Evolutionary conservation across 2,888 invertebrate genomes (phyloP).

Genomic region (Agrotis ipsilon): DNA sequence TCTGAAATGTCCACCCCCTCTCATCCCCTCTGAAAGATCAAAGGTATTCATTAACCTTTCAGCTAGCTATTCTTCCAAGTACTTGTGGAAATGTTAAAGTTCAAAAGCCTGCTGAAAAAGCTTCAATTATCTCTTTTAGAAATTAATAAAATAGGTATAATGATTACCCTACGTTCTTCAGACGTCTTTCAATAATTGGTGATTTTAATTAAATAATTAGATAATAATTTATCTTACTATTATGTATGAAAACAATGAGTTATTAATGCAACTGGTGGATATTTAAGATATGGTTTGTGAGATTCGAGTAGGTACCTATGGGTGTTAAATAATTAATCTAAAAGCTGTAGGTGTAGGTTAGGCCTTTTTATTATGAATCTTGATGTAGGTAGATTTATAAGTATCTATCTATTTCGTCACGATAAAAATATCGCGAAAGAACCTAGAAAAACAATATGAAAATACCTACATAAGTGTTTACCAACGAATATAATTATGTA

Average conservation of each 20-base stretch:
- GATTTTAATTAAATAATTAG: not conserved
- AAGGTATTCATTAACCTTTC: not conserved
- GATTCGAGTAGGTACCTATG: not conserved
- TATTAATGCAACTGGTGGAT: not conserved
- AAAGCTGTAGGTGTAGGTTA: not conserved
- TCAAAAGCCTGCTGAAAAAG: not conserved
- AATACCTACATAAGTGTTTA: slow-evolving; percentile 29
- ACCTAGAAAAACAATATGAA: slow-evolving; percentile 12
- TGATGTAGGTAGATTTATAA: not conserved
- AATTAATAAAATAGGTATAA: not conserved
- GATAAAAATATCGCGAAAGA: not conserved
- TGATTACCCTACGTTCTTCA: not conserved
- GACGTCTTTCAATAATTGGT: slow-evolving; percentile 11
- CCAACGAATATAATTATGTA: slow-evolving; percentile 10
- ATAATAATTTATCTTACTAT: not conserved
- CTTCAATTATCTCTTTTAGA: not conserved
- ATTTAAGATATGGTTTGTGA: not conserved
- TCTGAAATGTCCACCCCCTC: not conserved
- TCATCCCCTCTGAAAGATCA: not conserved
- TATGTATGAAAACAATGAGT: not conserved
- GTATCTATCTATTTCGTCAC: not conserved
- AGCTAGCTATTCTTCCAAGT: not conserved
- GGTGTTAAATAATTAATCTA: not conserved
- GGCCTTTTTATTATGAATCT: not conserved
- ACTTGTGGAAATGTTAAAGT: not conserved